Conservation (phyloP, 2,113 vertebrate species). For the Elanus axillaris region DNA sequence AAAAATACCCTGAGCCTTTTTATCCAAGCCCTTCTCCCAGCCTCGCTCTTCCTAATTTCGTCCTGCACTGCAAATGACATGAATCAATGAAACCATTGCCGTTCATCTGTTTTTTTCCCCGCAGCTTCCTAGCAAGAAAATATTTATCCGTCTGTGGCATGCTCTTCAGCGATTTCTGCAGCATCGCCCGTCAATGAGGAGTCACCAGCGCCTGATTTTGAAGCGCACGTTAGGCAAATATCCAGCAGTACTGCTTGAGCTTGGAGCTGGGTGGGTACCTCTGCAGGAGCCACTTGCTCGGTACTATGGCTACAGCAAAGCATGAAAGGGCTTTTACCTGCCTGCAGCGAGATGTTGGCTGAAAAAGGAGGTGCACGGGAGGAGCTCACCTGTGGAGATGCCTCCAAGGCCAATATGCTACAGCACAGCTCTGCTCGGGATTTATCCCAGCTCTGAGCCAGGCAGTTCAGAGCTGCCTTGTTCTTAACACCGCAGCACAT, state of each 20-base stretch:
- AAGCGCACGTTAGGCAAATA: not conserved
- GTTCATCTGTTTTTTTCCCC: not conserved
- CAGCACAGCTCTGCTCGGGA: not conserved
- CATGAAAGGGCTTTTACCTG: not conserved
- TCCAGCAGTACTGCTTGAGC: not conserved
- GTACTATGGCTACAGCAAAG: not conserved
- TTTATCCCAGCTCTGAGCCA: not conserved
- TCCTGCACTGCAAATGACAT: not conserved
- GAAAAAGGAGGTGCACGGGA: not conserved
- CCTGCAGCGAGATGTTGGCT: not conserved
- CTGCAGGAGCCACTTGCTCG: not conserved
- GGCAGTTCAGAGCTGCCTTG: not conserved
- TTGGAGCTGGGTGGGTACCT: not conserved
- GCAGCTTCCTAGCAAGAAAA: not conserved
- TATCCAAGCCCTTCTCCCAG: not conserved
- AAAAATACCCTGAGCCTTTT: not conserved
- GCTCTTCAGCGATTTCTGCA: not conserved
- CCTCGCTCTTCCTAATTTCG: not conserved
- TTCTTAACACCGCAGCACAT: not conserved
- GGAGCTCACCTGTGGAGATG: not conserved
- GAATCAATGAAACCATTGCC: not conserved
- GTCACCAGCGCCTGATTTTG: not conserved
- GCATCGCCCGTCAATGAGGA: fast-evolving
- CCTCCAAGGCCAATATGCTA: not conserved
- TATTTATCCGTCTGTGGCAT: not conserved